Conservation (phyloP, 2,888 invertebrate genomes). For the Cephus nigrinus region DNA sequence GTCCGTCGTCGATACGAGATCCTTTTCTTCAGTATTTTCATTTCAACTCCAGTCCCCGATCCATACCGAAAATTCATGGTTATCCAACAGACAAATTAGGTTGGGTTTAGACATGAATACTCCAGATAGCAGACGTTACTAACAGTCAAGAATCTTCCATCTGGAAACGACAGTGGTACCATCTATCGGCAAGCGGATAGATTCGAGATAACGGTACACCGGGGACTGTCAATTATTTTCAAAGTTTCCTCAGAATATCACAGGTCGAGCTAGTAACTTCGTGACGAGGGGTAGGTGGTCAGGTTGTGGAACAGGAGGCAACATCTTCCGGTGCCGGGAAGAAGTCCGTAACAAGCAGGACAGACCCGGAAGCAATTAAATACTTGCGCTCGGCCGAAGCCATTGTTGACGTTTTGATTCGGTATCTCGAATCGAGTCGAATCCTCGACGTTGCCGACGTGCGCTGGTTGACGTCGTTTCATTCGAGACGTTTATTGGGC, state of each 20-base stretch:
- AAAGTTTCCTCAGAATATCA: neutral
- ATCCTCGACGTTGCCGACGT: neutral
- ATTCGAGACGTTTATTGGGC: constrained; percentile 42
- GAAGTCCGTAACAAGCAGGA: constrained; percentile 57
- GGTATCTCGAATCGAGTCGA: constrained; percentile 30
- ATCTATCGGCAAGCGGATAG: neutral
- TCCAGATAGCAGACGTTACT: neutral
- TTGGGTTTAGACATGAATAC: neutral
- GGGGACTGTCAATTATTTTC: constrained; percentile 4
- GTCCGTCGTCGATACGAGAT: neutral
- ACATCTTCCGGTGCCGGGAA: constrained; percentile 53
- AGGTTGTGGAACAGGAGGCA: constrained; percentile 18
- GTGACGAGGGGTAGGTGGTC: neutral
- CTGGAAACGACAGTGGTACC: neutral
- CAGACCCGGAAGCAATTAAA: constrained; percentile 51
- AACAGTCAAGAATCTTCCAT: neutral
- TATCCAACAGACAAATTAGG: neutral
- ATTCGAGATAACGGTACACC: neutral
- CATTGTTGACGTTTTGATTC: constrained; percentile 22
- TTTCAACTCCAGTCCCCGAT: neutral
- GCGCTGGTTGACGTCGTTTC: constrained; percentile 40
- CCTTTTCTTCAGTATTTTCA: neutral
- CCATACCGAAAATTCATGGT: neutral
- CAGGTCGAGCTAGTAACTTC: neutral
- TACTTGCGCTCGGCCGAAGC: constrained; percentile 43